Percentiles rank a stretch among this genome's conserved stretches.
Conservation (phyloP, 64 coral and sea anemone genomes). For the Stichodactyla helianthus region DNA sequence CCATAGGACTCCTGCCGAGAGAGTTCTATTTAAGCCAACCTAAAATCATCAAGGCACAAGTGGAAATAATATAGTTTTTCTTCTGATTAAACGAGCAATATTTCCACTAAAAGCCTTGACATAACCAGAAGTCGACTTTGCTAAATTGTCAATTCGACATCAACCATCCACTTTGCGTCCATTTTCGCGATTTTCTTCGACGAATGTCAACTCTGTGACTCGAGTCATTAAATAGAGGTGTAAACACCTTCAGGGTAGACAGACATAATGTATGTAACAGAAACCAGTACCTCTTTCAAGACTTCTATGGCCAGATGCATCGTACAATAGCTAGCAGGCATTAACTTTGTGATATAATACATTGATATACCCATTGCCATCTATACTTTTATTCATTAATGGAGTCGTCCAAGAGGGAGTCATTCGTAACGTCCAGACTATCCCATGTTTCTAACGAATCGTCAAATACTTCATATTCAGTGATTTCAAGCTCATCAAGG, state of each 20-base stretch:
- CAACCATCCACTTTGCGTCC: background rate
- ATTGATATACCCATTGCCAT: background rate
- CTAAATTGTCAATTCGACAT: too few species aligned
- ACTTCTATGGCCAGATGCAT: background rate
- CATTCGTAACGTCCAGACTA: slow-evolving; percentile 51
- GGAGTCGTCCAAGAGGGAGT: slow-evolving; percentile 17
- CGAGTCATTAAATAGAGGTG: too few species aligned
- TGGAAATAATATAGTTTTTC: too few species aligned
- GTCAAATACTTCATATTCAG: slow-evolving; percentile 75
- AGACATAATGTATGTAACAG: background rate
- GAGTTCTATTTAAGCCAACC: too few species aligned
- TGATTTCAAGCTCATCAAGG: slow-evolving; percentile 55
- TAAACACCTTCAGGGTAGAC: too few species aligned
- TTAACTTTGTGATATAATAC: background rate
- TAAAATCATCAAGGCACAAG: too few species aligned
- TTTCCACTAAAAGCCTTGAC: too few species aligned
- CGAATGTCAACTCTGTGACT: too few species aligned
- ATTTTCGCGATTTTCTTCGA: background rate
- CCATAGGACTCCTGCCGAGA: too few species aligned
- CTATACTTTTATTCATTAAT: background rate
- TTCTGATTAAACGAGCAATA: too few species aligned
- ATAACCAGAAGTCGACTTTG: too few species aligned
- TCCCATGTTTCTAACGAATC: slow-evolving; percentile 87
- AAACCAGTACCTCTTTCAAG: background rate
- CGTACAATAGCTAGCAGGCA: background rate